Percentiles rank a stretch among this genome's conserved stretches.
Conservation (phyloP, 2,113 vertebrate genomes). For the Ctenodactylus gundi region DNA sequence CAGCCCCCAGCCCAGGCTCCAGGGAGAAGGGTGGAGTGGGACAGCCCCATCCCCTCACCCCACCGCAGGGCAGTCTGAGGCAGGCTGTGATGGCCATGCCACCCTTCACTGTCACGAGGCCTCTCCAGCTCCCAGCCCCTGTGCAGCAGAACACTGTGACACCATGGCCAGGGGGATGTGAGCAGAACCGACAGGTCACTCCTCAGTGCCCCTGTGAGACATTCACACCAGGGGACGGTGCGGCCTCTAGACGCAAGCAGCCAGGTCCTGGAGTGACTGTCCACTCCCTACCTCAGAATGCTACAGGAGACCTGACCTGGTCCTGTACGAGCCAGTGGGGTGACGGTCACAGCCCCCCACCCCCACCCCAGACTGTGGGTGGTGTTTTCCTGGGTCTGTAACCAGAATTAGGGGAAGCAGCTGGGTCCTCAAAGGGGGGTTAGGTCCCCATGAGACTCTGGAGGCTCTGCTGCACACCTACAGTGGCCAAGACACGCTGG, state of each 20-base stretch:
- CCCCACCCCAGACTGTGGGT: neutral
- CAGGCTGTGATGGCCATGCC: neutral
- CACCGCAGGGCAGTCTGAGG: no score
- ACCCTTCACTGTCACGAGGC: neutral
- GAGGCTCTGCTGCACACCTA: no score
- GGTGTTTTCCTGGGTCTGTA: neutral
- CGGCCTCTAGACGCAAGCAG: no score
- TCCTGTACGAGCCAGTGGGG: neutral
- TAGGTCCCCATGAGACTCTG: neutral
- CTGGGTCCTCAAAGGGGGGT: neutral
- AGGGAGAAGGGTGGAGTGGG: no score
- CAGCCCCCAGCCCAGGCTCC: no score
- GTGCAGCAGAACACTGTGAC: fast-evolving
- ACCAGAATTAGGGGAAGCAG: neutral
- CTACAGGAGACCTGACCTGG: neutral
- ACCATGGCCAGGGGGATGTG: neutral
- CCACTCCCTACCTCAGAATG: neutral
- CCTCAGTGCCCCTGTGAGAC: fast-evolving
- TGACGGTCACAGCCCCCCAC: neutral
- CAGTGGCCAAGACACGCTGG: no score
- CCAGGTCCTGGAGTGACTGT: neutral
- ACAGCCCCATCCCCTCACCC: neutral
- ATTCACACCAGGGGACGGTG: fast-evolving
- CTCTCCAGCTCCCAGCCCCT: neutral
- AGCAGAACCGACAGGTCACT: neutral